These are phyloP conservation scores for Oreamnos americanus DNA, from an alignment of 2,113 vertebrate genomes.

Conservation along the genomic window DNA sequence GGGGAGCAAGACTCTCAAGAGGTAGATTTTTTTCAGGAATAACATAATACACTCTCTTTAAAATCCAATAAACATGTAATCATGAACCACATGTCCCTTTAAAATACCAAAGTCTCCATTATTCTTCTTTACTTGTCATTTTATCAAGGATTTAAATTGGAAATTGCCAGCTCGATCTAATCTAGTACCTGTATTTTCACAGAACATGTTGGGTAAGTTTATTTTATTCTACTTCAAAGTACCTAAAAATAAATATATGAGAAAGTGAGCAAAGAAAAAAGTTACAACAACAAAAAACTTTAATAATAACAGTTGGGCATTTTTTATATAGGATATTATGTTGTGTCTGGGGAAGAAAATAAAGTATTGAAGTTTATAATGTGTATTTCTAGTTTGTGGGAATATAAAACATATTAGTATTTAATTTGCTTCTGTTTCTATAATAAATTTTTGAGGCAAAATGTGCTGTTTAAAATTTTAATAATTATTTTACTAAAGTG, in stretches of 20 bases:
- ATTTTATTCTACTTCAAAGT: not conserved
- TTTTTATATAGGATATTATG: not conserved
- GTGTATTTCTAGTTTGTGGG: not conserved
- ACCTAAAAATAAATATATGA: not conserved
- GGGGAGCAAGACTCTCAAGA: not conserved
- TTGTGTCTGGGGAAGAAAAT: not conserved
- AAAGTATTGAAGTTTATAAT: not conserved
- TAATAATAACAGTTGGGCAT: not conserved
- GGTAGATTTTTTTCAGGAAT: not conserved
- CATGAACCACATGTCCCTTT: not conserved
- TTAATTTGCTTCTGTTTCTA: not conserved
- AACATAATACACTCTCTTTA: not conserved
- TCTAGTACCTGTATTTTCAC: not conserved
- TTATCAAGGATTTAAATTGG: not conserved
- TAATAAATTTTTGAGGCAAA: not conserved
- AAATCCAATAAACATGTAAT: not conserved
- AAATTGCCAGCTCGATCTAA: not conserved
- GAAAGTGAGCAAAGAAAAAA: not conserved
- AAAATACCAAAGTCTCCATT: not conserved
- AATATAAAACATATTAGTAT: conserved; percentile 30
- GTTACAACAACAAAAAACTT: not conserved
- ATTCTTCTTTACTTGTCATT: not conserved
- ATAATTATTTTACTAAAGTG: not conserved
- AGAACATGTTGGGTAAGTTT: not conserved
- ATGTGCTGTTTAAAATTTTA: not conserved